phyloP scores from a whole-genome alignment of 2,888 invertebrate species.

The Thymelicus acteon region DNA sequence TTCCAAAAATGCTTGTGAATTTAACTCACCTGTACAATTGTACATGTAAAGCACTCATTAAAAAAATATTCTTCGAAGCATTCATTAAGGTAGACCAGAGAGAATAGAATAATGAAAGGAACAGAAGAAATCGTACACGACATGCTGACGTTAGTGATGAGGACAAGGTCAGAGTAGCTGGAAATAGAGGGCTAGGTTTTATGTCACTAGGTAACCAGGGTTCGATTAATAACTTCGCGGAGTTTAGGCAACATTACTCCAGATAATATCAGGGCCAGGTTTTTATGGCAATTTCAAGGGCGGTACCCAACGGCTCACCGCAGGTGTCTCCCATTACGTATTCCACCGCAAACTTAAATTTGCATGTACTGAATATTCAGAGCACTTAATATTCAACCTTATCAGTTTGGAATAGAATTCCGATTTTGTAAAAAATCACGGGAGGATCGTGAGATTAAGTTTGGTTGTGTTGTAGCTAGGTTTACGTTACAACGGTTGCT shows the following conservation, averaged over 20 bases:
- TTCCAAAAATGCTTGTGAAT: too few relatives aligned
- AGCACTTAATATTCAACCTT: conserved; percentile 37
- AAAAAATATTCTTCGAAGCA: not conserved
- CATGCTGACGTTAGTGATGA: not conserved
- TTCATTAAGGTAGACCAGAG: not conserved
- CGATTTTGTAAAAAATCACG: conserved; percentile 28
- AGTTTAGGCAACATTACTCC: conserved; percentile 27
- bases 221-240: conserved; percentile 26
- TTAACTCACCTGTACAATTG: not conserved
- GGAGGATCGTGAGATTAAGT: conserved; percentile 23
- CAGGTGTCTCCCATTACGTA: conserved; percentile 44
- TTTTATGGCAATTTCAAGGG: conserved; percentile 33
- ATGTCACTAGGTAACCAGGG: conserved; percentile 23
- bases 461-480: conserved; percentile 21
- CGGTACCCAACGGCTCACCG: conserved; percentile 40
- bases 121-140: not conserved
- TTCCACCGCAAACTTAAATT: conserved; percentile 40
- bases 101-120: not conserved
- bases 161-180: conserved; percentile 1
- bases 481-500: conserved; percentile 25
- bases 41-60: not conserved
- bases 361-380: conserved; percentile 38
- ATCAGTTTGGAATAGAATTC: conserved; percentile 32
- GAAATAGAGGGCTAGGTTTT: conserved; percentile 2
- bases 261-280: conserved; percentile 33